A percentile compares a stretch with the other conserved stretches of the same genome.
Conservation (phyloP, 2,113 vertebrate species). For the Callithrix jacchus region DNA sequence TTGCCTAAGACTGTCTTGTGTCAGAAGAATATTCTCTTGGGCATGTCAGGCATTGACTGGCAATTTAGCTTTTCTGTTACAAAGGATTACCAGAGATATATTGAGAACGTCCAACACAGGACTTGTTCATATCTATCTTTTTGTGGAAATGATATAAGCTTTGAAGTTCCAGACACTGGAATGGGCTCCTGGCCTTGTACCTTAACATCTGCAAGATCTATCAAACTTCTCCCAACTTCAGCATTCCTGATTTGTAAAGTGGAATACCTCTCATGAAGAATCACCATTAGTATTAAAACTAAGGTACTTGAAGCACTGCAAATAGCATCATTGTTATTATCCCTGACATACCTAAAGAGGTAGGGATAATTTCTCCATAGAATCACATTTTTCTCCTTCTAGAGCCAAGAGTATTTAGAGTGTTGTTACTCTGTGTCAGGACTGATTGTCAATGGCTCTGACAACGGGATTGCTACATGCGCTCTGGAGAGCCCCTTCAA, state of each 20-base stretch:
- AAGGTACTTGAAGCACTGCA: not conserved
- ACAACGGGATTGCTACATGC: constrained; percentile 14
- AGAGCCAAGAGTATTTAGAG: not conserved
- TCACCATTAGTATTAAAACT: not conserved
- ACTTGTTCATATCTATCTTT: not conserved
- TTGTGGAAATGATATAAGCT: not conserved
- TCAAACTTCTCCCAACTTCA: not conserved
- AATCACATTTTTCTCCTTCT: not conserved
- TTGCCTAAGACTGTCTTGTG: not conserved
- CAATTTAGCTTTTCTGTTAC: not conserved
- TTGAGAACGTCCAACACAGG: not conserved
- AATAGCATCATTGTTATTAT: not conserved
- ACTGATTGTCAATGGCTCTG: constrained; percentile 48
- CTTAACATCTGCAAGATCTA: not conserved
- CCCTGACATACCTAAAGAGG: not conserved
- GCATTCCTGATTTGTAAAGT: not conserved
- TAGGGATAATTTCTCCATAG: not conserved
- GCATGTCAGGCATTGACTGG: not conserved
- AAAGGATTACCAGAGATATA: not conserved
- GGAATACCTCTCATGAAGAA: not conserved
- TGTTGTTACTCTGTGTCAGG: constrained; percentile 34
- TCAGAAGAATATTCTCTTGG: not conserved
- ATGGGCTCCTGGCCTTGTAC: not conserved
- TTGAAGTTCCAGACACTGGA: not conserved
- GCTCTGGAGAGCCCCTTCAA: constrained; percentile 36